Conservation (phyloP, 2,113 vertebrate species). For the Condylura cristata region DNA sequence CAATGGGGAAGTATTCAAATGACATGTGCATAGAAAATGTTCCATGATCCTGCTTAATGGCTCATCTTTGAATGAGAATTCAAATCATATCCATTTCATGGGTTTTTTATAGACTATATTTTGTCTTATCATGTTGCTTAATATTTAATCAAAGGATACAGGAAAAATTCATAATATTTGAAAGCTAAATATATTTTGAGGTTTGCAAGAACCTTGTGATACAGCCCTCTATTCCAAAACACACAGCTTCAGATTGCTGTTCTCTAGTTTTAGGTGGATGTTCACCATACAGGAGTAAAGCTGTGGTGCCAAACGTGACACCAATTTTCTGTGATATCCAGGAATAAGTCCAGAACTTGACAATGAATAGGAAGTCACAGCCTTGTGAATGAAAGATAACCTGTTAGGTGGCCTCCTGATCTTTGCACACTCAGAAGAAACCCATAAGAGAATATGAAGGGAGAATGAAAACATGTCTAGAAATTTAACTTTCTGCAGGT, state of each 20-base stretch:
- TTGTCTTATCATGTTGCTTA: neutral
- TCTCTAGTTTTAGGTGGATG: neutral
- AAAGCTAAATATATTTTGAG: neutral
- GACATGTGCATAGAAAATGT: neutral
- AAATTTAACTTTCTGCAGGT: conserved; percentile 5
- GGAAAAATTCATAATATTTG: neutral
- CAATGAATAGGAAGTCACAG: neutral
- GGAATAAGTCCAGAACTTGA: neutral
- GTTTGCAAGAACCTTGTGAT: neutral
- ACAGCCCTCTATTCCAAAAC: neutral
- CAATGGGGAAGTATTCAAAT: neutral
- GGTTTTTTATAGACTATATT: neutral
- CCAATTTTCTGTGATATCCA: neutral
- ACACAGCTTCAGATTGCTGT: neutral
- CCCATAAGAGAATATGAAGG: neutral
- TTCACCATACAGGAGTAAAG: neutral
- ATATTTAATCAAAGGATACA: neutral
- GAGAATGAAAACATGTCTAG: neutral
- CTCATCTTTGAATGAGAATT: neutral
- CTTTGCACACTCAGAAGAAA: conserved; percentile 27
- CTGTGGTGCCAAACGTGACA: neutral
- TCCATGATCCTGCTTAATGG: accelerated
- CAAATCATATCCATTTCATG: neutral
- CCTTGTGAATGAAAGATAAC: conserved; percentile 34
- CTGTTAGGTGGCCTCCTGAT: neutral